A percentile compares a stretch with the other conserved stretches of the same genome.
phyloP scores from a whole-genome alignment of 2,797 vertebrate genomes.

The Channa striata region DNA sequence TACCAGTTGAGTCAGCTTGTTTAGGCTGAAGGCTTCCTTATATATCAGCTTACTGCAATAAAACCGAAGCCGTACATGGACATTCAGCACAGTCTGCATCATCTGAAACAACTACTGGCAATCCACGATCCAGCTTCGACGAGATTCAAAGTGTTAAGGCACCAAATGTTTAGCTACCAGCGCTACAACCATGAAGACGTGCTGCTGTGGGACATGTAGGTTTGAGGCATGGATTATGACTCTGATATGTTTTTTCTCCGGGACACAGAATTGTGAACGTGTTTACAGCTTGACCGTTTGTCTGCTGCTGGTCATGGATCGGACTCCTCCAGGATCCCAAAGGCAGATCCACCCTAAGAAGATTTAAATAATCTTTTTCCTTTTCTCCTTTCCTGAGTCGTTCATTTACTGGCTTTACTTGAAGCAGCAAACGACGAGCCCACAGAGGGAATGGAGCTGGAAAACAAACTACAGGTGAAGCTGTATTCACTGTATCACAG shows the following conservation, averaged over 20 bases:
- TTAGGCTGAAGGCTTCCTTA: no score
- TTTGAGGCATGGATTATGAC: neutral
- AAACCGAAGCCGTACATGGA: no score
- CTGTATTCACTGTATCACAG: no score
- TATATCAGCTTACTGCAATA: no score
- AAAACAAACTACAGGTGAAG: no score
- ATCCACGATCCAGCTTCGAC: no score
- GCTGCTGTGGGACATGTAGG: neutral
- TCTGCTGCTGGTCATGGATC: neutral
- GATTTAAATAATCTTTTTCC: neutral
- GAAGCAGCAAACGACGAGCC: no score
- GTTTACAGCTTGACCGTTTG: conserved; percentile 14
- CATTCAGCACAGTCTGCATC: neutral
- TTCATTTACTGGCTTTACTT: neutral
- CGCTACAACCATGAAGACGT: neutral
- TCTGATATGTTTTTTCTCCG: conserved; percentile 15
- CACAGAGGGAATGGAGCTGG: no score
- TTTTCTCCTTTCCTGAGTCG: neutral
- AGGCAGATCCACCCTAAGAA: neutral
- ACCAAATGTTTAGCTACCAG: neutral
- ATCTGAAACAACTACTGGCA: neutral
- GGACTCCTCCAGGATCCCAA: neutral
- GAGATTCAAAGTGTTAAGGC: no score
- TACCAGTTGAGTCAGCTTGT: no score
- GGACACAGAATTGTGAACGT: conserved; percentile 40